Base-by-base conservation (phyloP, 2,888 invertebrate genomes). In the Linnaemya tessellans region DNA sequence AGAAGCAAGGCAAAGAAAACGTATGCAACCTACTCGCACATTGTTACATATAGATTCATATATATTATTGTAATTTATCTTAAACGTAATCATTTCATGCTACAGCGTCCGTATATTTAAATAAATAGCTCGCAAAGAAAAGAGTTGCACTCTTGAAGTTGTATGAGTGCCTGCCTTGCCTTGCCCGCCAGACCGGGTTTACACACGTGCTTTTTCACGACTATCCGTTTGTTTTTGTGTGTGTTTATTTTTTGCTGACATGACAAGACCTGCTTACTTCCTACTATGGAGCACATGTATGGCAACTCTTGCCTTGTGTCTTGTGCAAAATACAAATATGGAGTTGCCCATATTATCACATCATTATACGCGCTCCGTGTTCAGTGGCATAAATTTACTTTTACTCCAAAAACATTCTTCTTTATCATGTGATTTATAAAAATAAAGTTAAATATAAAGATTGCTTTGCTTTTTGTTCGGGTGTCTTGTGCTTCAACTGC, bases 1-100 rank as follows among this genome's bases (percentile, higher is more conserved):
- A 25, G 64, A 54, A 79, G 13, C 18, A 38, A 68, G 8, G 18
- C 2, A 30, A 30, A 5, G 3, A 30, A 30, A 30, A 5, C 30
- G 5, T 3, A 30, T 2, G 5, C 30, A 10, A 54, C 22, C 15
- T 60, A 20, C 18, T 11, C 11, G 20, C 46, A 73, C 74, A 56
- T 56, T 65, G 80, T 83, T 80, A 73, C 43, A 80, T 84, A 81
- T 81, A 84, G 74, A 84, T 79, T 84, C 81, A 73, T 78, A 84
- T 84, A 82, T 87, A 84, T 88, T 87, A 87, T 87, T 84, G 84
- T 84, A 86, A 87, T 87, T 87, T 86, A 87, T 87, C 86, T 84
- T 84, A 84, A 87, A 84, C 85, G 82, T 86, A 82, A 87, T 87
- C 88, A 86, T 84, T 81, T 80, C 68, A 83, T 83, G 71, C 73